Base-by-base conservation (phyloP, 2,113 vertebrate genomes). In the Girardinichthys multiradiatus region DNA sequence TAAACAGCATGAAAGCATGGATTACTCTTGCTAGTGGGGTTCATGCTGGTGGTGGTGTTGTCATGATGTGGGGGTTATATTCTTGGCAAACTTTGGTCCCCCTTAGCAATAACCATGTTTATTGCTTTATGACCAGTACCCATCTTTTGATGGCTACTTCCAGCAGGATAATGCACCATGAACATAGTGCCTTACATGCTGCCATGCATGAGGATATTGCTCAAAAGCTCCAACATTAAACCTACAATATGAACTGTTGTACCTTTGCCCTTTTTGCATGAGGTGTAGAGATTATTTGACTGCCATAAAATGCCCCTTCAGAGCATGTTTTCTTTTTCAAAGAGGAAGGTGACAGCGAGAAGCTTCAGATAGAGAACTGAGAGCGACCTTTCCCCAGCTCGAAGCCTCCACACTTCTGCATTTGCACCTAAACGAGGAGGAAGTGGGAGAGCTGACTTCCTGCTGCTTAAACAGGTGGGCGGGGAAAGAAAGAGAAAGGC, bases 381-480 rank as follows among this genome's bases (percentile, higher is more conserved):
- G 81, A 87, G 64, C 13, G 24, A 75, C 60, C 76, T 68, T 39
- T 75, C 66, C 72, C 29, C 28, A 1, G 30, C 13, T 61, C 42
- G 4, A 85, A 64, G 68, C 64, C 0, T 28, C 58, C 31, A 24
- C 72, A 87, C 90, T 92, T 94, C 92, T 92, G 88, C 90, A 87
- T 87, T 92, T 6, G 26, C 17, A 24, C 30, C 21, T 51, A 4
- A 4, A 17, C 6, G 1, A 91, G 72, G 77, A 87, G 92, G 92
- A 94, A 92, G 89, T 91, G 82, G 76, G 78, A 89, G 35, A 28
- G 1, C 64, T 72, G 83, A 83, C 91, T 89, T 93, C 89, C 91
- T 90, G 87, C 68, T 79, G 39, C 26, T 9, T 0, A 33, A 61
- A 45, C 27, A 67, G 29, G 77, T 65, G 57, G 66, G 59, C 4